A percentile compares a stretch with the other conserved stretches of the same genome.
These are phyloP conservation scores for Laspeyria flexula DNA, from an alignment of 2,888 invertebrate species.

Conservation along the genomic window DNA sequence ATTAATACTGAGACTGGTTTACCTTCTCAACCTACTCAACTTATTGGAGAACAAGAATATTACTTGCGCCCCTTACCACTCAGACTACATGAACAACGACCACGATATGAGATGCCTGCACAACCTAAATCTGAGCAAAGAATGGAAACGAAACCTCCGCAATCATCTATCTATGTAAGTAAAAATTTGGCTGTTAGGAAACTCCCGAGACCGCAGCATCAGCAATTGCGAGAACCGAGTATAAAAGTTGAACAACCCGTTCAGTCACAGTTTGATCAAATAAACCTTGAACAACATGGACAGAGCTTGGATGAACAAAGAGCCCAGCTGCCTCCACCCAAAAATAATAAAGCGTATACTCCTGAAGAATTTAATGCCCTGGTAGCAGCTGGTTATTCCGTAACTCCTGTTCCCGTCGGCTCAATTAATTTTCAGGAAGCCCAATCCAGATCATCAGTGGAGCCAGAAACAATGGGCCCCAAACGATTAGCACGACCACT, in stretches of 20 bases:
- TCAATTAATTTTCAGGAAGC: conserved; percentile 62
- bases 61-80: conserved; percentile 72
- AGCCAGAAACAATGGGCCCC: conserved; percentile 54
- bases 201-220: conserved; percentile 56
- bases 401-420: conserved; percentile 80
- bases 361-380: conserved; percentile 82
- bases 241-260: conserved; percentile 50
- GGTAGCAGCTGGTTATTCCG: conserved; percentile 80
- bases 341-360: conserved; percentile 81
- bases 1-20: conserved; percentile 56
- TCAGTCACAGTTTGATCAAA: conserved; percentile 46
- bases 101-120: conserved; percentile 63
- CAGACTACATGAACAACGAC: conserved; percentile 69
- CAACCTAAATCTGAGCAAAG: conserved; percentile 60
- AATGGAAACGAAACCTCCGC: conserved; percentile 69
- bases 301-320: conserved; percentile 72
- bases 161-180: conserved; percentile 77
- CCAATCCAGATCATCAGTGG: conserved; percentile 72
- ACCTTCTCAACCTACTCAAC: conserved; percentile 62
- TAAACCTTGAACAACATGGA: conserved; percentile 62
- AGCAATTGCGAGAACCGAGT: conserved; percentile 46
- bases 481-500: conserved; percentile 50
- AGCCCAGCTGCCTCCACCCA: conserved; percentile 79
- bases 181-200: conserved; percentile 73
- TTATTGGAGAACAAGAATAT: conserved; percentile 73